phyloP scores from a whole-genome alignment of 2,113 vertebrate species.

The Taurulus bubalis region DNA sequence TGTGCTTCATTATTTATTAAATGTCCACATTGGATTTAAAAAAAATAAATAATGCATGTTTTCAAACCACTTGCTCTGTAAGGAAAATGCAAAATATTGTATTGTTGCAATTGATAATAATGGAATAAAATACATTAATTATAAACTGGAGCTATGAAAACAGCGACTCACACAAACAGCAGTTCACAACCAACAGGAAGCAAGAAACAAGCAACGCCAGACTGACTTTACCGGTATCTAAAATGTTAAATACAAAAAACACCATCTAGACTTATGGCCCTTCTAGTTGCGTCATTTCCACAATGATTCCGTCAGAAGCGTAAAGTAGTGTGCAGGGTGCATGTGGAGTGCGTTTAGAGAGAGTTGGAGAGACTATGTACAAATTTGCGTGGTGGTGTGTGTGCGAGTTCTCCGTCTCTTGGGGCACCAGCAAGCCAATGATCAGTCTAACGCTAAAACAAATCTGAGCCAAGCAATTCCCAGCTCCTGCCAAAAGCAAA shows the following conservation, averaged over 20 bases:
- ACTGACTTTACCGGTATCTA: not conserved
- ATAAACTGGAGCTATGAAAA: not conserved
- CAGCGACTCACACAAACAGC: constrained; percentile 28
- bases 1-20: not conserved
- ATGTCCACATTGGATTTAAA: not conserved
- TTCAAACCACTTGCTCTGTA: not conserved
- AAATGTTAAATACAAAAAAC: not conserved
- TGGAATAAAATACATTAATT: not conserved
- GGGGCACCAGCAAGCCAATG: constrained; percentile 17
- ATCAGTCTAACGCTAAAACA: constrained; percentile 41
- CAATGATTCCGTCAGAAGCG: constrained; percentile 11
- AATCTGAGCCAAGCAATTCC: constrained; percentile 46
- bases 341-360: not conserved
- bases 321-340: not conserved
- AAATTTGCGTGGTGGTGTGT: too few relatives aligned
- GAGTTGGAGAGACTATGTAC: too few relatives aligned
- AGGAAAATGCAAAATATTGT: not conserved
- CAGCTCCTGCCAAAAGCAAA: constrained; percentile 56
- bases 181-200: not conserved
- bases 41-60: not conserved
- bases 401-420: not conserved
- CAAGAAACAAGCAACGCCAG: not conserved
- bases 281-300: constrained; percentile 35
- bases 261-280: not conserved
- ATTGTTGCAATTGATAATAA: not conserved